phyloP scores from a whole-genome alignment of 2,888 invertebrate species.

The Phyllotreta cruciferae region DNA sequence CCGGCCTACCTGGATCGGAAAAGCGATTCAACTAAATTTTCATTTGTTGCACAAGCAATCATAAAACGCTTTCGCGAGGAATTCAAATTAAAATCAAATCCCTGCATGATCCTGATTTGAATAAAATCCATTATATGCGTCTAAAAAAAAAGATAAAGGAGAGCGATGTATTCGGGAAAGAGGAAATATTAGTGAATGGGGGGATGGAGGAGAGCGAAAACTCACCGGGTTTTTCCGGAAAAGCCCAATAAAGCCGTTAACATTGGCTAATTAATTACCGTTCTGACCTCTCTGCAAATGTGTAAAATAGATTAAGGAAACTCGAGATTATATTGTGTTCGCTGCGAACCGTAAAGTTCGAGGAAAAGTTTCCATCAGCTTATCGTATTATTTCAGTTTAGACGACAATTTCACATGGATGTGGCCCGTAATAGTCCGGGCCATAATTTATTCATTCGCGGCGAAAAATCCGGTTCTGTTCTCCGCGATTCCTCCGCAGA shows the following conservation, averaged over 20 bases:
- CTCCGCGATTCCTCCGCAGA: too few relatives aligned
- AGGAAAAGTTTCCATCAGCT: constrained; percentile 6
- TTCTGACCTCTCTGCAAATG: too few relatives aligned
- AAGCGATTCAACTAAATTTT: constrained; percentile 6
- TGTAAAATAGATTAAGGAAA: background rate
- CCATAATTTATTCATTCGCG: too few relatives aligned
- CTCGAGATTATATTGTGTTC: constrained; percentile 2
- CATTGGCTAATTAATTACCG: too few relatives aligned
- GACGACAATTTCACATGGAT: constrained; percentile 9
- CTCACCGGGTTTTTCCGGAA: too few relatives aligned
- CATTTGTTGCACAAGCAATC: constrained; percentile 16
- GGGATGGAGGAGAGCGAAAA: too few relatives aligned
- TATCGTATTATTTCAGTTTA: constrained; percentile 24
- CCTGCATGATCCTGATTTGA: constrained; percentile 19
- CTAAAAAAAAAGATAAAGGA: constrained; percentile 14
- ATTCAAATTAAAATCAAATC: constrained; percentile 23
- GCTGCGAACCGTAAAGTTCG: background rate
- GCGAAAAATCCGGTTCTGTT: too few relatives aligned
- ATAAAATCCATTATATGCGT: constrained; percentile 23
- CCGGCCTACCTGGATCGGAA: background rate
- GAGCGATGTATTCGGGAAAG: constrained; percentile 14
- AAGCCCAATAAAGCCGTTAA: too few relatives aligned
- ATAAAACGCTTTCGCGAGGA: constrained; percentile 12
- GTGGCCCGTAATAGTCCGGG: too few relatives aligned
- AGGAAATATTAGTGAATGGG: constrained; percentile 20